Base-by-base conservation (phyloP, 2,888 invertebrate species). In the Cryptops parisi region DNA sequence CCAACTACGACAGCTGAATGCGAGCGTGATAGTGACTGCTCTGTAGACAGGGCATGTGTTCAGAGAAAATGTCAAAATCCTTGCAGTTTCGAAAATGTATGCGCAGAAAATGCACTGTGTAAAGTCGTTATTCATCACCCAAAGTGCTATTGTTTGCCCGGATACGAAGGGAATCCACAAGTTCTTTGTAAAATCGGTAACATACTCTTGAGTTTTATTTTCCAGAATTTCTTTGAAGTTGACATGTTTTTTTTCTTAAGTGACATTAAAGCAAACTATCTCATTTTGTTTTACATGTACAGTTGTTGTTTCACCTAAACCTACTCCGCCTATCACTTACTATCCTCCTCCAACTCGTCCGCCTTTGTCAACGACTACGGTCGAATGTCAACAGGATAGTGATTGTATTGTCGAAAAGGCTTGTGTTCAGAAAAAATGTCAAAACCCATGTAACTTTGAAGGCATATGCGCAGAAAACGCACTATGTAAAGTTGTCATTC, bases 391-490 rank as follows among this genome's bases (percentile, higher is more conserved):
- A 62, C 81, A 84, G 65, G 81, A 87, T 58, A 79, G 81, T 62
- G 84, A 90, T 66, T 91, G 91, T 64, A 81, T 87, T 51, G 80
- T 84, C 44, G 86, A 87, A 68, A 79, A 82, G 70, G 84, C 84
- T 56, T 91, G 91, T 69, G 77, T 83, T 60, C 79, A 82, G 64
- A 80, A 82, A 57, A 80, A 81, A 69, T 91, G 91, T 70, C 80
- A 82, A 66, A 88, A 84, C 72, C 90, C 90, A 25, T 91, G 90
- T 70, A 41, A 24, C 24, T 75, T 78, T 43, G 76, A 74, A 12
- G 77, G 77, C 50, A 76, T 80, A 3, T 81, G 81, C 62, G 81
- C 81, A 43, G 77, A 80, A 1, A 82, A 84, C 64, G 78, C 86
- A 58, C 74, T 80, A 61, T 88, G 88, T 64, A 78, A 79, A 61